Base-by-base conservation (phyloP, 2,113 vertebrate genomes). In the Trogon melanurus region DNA sequence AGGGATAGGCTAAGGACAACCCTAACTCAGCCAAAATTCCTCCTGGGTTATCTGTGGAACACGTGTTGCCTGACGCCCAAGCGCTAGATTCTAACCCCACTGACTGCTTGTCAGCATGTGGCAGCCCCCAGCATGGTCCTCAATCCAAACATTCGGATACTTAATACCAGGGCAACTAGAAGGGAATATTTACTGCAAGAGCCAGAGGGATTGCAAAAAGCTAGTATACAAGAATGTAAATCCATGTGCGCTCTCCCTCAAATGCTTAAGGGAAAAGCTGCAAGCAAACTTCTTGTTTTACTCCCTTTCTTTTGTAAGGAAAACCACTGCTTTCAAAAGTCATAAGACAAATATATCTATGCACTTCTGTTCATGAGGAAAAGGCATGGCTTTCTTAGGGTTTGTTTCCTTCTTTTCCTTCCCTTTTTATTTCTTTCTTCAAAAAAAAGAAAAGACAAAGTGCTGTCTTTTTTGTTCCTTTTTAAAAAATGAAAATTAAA, bases 21-120 rank as follows among this genome's bases (percentile, higher is more conserved):
- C 29, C 51, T 74, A 73, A 73, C 10, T 60, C 51, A 71, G 56
- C 32, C 88, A 88, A 65, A 96, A 96, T 95, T 95, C 93, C 60
- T 96, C 53, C 53, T 72, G n/a, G 65, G 79, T 88, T 95, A 91
- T 90, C 82, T 92, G 69, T 2, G 3, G 27, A 50, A 19, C 53
- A 93, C 0, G 0, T 83, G 60, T 78, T 91, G 22, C 0, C 0
- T 74, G 88, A 91, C 67, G 80, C 29, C 29, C 36, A 51, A 91
- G 54, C n/a, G 62, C 85, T 94, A 85, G 88, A n/a, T 66, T 91
- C 81, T 79, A 54, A 91, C 71, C 60, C 85, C 58, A 17, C 48
- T 0, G 0, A 64, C 60, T 1, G 0, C 79, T 74, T 85, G 44
- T 74, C 85, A 91, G 48, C 56, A 60, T 11, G 19, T 50, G 25